These are phyloP conservation scores for Vombatus ursinus DNA, from an alignment of 2,113 vertebrate genomes.

Conservation along the genomic window DNA sequence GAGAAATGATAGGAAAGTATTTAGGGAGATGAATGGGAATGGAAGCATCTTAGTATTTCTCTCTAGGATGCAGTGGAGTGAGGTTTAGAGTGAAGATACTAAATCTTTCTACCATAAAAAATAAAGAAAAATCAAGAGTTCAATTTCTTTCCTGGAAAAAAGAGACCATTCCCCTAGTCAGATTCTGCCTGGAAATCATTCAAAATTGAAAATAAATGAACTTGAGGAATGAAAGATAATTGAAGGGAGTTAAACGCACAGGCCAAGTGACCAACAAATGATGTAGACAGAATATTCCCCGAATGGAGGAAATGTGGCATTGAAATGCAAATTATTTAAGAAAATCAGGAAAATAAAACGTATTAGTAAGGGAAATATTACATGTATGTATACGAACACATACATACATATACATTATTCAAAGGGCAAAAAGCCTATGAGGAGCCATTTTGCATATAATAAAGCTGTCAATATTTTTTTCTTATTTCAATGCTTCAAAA, in stretches of 20 bases:
- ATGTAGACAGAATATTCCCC: not conserved
- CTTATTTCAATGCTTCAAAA: not conserved
- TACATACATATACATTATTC: not conserved
- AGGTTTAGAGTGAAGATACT: slow-evolving; percentile 24
- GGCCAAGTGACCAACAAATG: not conserved
- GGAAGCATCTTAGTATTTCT: slow-evolving; percentile 2
- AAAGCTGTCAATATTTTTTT: not conserved
- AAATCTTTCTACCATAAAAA: slow-evolving; percentile 8
- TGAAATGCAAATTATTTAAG: not conserved
- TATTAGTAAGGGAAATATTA: not conserved
- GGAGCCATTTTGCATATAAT: not conserved
- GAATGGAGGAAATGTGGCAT: not conserved
- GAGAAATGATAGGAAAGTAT: slow-evolving; percentile 1
- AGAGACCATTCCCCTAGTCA: not conserved
- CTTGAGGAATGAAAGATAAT: slow-evolving; percentile 9
- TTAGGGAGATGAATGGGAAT: slow-evolving; percentile 12
- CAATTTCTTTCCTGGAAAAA: not conserved
- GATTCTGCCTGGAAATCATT: slow-evolving; percentile 31
- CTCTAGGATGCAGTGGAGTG: not conserved
- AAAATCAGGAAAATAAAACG: not conserved
- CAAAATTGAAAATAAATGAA: slow-evolving; percentile 19
- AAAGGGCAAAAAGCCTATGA: not conserved
- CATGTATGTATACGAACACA: not conserved
- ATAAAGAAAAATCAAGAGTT: slow-evolving; percentile 41
- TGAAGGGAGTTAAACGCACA: not conserved